Percentiles rank a stretch among this genome's conserved stretches.
Evolutionary conservation across 2,888 invertebrate species (phyloP).

Genomic region (Cephalotes varians): DNA sequence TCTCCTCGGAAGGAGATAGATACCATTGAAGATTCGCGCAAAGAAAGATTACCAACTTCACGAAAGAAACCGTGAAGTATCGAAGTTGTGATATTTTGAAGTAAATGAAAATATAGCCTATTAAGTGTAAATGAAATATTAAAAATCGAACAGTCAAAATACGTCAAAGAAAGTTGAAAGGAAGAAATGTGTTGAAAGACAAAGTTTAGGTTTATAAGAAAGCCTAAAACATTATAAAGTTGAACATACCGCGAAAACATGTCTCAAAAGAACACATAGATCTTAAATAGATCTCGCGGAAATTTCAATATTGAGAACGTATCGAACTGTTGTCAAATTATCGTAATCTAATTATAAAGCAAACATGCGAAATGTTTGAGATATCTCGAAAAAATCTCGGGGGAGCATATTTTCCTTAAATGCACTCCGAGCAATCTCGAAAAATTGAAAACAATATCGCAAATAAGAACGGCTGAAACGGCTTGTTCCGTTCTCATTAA

Average conservation of each 20-base stretch:
- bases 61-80: background rate
- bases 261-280: background rate
- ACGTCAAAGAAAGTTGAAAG: background rate
- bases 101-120: background rate
- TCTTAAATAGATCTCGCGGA: background rate
- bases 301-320: background rate
- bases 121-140: background rate
- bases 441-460: slow-evolving; percentile 30
- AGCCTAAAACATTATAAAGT: background rate
- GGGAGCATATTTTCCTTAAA: background rate
- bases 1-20: slow-evolving; percentile 1
- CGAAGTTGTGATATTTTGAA: slow-evolving; percentile 1
- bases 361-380: background rate
- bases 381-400: slow-evolving; percentile 7
- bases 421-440: background rate
- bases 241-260: background rate
- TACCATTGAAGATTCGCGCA: background rate
- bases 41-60: background rate
- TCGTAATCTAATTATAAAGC: background rate
- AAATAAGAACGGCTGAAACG: slow-evolving; percentile 16
- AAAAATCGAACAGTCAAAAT: background rate
- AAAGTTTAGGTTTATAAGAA: background rate
- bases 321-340: slow-evolving; percentile 7
- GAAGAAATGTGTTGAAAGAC: background rate
- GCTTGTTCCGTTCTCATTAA: slow-evolving; percentile 12